phyloP scores from a whole-genome alignment of 2,797 vertebrate genomes.

The Bovichtus variegatus region DNA sequence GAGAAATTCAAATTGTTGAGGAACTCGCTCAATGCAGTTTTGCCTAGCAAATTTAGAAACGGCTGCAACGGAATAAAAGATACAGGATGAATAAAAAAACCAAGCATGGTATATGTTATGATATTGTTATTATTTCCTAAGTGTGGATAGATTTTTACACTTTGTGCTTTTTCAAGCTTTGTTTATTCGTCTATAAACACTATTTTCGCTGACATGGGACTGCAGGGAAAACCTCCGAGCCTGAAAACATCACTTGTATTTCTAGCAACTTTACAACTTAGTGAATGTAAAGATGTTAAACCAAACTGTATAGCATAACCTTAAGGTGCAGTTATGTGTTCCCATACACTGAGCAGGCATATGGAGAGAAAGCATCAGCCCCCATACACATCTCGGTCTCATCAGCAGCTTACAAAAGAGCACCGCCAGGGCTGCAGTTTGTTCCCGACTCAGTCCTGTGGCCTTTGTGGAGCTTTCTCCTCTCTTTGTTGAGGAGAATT shows the following conservation, averaged over 20 bases:
- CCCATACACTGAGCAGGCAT: conserved; percentile 3
- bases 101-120: conserved; percentile 33
- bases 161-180: conserved; percentile 54
- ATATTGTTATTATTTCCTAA: conserved; percentile 46
- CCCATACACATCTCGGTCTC: conserved; percentile 31
- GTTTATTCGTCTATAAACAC: conserved; percentile 48
- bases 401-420: conserved; percentile 50
- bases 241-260: conserved; percentile 18
- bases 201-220: conserved; percentile 25
- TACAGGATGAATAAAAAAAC: conserved; percentile 40
- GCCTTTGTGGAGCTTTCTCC: conserved; percentile 45
- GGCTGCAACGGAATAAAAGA: conserved; percentile 39
- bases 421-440: conserved; percentile 17
- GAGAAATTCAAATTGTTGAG: conserved; percentile 68
- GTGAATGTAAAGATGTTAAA: conserved; percentile 27
- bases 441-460: conserved; percentile 12
- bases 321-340: conserved; percentile 28
- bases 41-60: conserved; percentile 46
- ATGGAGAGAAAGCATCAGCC: conserved; percentile 29
- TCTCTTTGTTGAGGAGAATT: conserved; percentile 46
- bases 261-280: conserved; percentile 8
- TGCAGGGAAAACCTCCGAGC: conserved; percentile 20
- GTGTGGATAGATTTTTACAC: conserved; percentile 59
- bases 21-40: conserved; percentile 48
- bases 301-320: conserved; percentile 25